A percentile compares a stretch with the other conserved stretches of the same genome.
phyloP scores from a whole-genome alignment of 2,888 invertebrate species.

The Yponomeuta evonymella region DNA sequence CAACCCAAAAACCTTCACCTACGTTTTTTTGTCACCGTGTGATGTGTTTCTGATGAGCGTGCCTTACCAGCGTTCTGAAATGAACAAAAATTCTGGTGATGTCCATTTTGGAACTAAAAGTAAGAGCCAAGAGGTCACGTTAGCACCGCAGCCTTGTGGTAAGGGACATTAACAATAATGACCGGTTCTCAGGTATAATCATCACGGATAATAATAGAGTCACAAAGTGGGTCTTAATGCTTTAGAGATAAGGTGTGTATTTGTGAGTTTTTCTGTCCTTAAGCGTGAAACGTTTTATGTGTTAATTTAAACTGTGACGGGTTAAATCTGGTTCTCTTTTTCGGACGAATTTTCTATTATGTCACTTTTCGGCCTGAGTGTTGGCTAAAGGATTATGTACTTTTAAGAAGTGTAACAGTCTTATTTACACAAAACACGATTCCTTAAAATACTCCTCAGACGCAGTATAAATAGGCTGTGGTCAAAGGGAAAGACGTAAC shows the following conservation, averaged over 20 bases:
- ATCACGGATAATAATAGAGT: neutral
- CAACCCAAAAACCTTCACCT: neutral
- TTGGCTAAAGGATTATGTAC: neutral
- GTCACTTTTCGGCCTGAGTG: neutral
- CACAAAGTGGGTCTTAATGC: neutral
- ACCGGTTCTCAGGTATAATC: neutral
- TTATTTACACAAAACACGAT: no score
- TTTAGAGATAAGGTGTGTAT: neutral
- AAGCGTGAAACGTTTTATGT: neutral
- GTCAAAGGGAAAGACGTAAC: no score
- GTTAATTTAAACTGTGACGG: constrained; percentile 1
- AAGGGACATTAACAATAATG: constrained; percentile 3
- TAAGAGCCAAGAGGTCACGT: neutral
- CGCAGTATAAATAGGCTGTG: no score
- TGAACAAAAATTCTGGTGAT: neutral
- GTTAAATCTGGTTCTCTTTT: neutral
- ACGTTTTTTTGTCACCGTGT: constrained; percentile 54
- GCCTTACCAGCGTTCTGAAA: constrained; percentile 62
- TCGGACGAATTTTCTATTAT: neutral
- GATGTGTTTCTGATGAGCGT: constrained; percentile 75
- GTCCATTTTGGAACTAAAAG: neutral
- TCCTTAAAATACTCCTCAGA: no score
- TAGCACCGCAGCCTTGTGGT: neutral
- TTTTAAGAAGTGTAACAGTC: no score
- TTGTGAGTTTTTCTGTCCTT: neutral